Evolutionary conservation across 2,113 vertebrate genomes (phyloP).

Genomic region (Sigmodon hispidus): DNA sequence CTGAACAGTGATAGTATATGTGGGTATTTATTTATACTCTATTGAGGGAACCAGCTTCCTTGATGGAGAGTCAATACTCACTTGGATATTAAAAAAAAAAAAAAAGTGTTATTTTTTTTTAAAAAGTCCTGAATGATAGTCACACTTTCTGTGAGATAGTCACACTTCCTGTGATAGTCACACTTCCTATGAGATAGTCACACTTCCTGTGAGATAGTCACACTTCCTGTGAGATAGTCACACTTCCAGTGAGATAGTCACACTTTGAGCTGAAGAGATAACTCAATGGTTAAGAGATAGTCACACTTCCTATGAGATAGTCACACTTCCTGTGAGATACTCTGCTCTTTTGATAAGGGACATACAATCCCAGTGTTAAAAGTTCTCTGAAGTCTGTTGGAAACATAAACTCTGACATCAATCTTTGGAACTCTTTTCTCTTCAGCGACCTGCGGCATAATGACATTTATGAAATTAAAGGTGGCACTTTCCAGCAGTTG

Average conservation of each 20-base stretch:
- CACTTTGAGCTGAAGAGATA: no score
- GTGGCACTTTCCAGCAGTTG: constrained; percentile 91
- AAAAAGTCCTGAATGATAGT: no score
- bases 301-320: background rate
- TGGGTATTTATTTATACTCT: background rate
- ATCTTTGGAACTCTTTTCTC: constrained; percentile 75
- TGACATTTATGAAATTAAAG: constrained; percentile 90
- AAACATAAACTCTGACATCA: constrained; percentile 67
- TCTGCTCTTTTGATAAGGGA: constrained; percentile 12
- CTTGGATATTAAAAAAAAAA: background rate
- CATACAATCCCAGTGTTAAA: constrained; percentile 21
- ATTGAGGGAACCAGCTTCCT: background rate
- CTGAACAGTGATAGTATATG: background rate
- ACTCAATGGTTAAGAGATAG: no score
- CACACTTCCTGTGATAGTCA: background rate
- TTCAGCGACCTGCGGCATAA: constrained; percentile 95
- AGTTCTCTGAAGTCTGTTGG: constrained; percentile 63
- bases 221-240: background rate
- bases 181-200: background rate
- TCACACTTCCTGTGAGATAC: background rate
- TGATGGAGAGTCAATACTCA: background rate
- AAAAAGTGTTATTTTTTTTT: constrained; percentile 12
- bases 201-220: background rate
- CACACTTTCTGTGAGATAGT: background rate
- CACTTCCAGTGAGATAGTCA: background rate